Evolutionary conservation across 2,888 invertebrate species (phyloP), one percentile per base, ranked within the genome.

Genomic region (Epinotia nisella): DNA sequence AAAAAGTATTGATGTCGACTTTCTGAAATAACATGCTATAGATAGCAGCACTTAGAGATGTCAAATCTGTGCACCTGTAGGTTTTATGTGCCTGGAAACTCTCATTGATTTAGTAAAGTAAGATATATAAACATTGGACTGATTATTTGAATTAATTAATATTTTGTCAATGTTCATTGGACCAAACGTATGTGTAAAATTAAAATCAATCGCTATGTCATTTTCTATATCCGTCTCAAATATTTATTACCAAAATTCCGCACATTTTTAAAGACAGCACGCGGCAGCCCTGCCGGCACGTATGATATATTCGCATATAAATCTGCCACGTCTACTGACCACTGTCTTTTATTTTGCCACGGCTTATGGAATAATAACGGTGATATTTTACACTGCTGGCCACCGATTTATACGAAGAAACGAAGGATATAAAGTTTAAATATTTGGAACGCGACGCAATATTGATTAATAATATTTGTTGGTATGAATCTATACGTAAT

Each of bases 301-400:
- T 56, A 91, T 91, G 90, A 91, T 86, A 88, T 90, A 90, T 90
- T 83, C 84, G 80, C 82, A 81, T 85, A 88, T 91, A 91, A 91
- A 91, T 91, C 89, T 89, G 87, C 81, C 83, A 80, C 76, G 79
- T 71, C 67, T 61, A 79, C 82, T 84, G 85, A 81, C 78, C 83
- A 80, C 81, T 78, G 77, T 64, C 66, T 75, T 67, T 71, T 68
- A 68, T 69, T 73, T 74, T 70, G 53, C 60, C 66, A 45, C 60
- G 49, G 61, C 55, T 72, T 72, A 72, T 67, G 71, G 67, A 67
- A 72, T 72, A 67, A 73, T 73, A 62, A 68, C 72, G 21, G 45
- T 24, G 60, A 73, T 62, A 73, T 73, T 73, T 73, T 55, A 68
- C 68, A 69, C 61, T 39, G 29, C 51, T 41, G 58, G 24, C 21